Conservation (phyloP, 2,797 vertebrate genomes). For the Anguilla obscura region DNA sequence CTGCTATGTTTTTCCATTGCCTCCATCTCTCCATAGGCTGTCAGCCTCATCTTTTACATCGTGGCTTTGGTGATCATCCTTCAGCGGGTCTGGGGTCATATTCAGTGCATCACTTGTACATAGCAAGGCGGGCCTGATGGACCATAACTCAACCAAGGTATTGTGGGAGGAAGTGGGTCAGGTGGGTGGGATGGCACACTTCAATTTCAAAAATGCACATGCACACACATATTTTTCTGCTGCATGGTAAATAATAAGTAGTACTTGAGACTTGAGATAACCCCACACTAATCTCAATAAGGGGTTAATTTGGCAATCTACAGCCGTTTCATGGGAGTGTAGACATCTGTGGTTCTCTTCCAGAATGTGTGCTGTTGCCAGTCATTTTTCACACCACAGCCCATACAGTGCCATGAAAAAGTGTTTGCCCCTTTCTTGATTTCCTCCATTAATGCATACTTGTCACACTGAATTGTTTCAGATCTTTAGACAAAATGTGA, state of each 20-base stretch:
- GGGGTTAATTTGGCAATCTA: background rate
- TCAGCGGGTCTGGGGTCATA: constrained; percentile 70
- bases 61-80: constrained; percentile 73
- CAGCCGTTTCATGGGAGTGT: background rate
- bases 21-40: constrained; percentile 61
- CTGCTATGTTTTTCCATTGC: constrained; percentile 40
- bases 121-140: constrained; percentile 52
- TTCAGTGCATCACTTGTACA: constrained; percentile 66
- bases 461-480: too few relatives aligned
- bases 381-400: background rate
- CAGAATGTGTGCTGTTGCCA: background rate
- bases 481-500: too few relatives aligned
- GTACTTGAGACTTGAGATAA: background rate
- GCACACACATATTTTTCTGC: background rate
- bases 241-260: background rate
- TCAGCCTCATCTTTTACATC: constrained; percentile 72
- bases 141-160: constrained; percentile 58
- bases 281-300: background rate
- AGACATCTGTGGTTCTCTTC: background rate
- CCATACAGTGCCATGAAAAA: background rate
- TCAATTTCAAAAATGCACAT: background rate
- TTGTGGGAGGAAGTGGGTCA: constrained; percentile 2
- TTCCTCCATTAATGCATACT: too few relatives aligned
- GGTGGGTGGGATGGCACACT: background rate
- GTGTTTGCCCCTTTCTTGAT: too few relatives aligned